These are phyloP conservation scores for Empis stercorea DNA, from an alignment of 2,888 invertebrate genomes.

Conservation along the genomic window DNA sequence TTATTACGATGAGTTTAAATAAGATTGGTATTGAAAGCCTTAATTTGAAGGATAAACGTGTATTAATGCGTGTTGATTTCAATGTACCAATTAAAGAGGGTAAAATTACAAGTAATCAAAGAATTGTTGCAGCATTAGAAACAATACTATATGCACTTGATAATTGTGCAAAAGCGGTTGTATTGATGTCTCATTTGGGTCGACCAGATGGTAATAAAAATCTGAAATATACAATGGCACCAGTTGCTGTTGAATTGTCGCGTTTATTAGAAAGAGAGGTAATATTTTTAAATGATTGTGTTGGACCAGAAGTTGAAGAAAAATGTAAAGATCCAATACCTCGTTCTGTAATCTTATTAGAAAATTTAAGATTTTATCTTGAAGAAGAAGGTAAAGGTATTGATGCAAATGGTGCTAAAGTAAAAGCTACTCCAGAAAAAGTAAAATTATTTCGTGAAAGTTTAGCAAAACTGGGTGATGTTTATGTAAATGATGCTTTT, in stretches of 20 bases:
- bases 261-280: constrained; percentile 62
- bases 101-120: constrained; percentile 92
- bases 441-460: constrained; percentile 71
- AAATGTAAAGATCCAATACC: constrained; percentile 77
- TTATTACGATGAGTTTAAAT: constrained; percentile 82
- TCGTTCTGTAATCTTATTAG: constrained; percentile 84
- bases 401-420: constrained; percentile 80
- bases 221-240: constrained; percentile 79
- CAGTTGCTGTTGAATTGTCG: constrained; percentile 84
- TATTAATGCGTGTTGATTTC: constrained; percentile 96
- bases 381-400: constrained; percentile 98
- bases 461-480: constrained; percentile 88
- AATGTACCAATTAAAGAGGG: constrained; percentile 97
- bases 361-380: constrained; percentile 90
- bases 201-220: constrained; percentile 87
- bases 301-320: constrained; percentile 80
- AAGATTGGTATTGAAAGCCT: constrained; percentile 84
- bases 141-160: constrained; percentile 86
- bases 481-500: constrained; percentile 99
- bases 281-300: constrained; percentile 76
- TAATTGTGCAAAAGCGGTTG: constrained; percentile 88
- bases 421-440: constrained; percentile 78
- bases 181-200: constrained; percentile 92
- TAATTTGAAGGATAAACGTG: constrained; percentile 74
- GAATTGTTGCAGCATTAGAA: constrained; percentile 90